Conservation (phyloP, 2,888 invertebrate genomes). For the Stegana nigrithorax region DNA sequence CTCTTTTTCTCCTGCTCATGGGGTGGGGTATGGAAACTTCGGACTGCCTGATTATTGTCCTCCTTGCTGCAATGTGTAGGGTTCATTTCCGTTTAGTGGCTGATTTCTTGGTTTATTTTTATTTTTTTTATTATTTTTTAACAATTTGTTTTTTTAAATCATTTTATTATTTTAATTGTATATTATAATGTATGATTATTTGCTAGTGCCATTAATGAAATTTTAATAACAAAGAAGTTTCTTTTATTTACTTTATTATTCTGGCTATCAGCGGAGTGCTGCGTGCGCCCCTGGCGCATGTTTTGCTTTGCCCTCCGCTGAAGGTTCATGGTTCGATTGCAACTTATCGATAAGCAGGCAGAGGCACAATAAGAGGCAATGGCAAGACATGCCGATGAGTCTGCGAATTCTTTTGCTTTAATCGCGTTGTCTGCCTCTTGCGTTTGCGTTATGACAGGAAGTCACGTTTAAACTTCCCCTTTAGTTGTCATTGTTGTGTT, state of each 20-base stretch:
- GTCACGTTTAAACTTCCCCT: constrained; percentile 47
- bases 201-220: no score
- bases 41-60: background rate
- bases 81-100: constrained; percentile 60
- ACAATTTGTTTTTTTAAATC: no score
- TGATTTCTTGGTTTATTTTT: constrained; percentile 36
- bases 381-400: background rate
- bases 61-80: no score
- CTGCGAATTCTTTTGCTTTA: background rate
- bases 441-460: constrained; percentile 39
- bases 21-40: background rate
- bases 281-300: no score
- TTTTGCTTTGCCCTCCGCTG: no score
- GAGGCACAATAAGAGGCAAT: background rate
- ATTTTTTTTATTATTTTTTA: background rate
- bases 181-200: no score
- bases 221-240: no score
- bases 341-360: constrained; percentile 7
- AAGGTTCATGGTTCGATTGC: no score
- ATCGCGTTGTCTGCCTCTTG: background rate
- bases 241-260: no score
- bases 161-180: no score
- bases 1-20: no score
- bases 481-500: background rate
- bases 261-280: no score